These are phyloP conservation scores for Platalea minor DNA, from an alignment of 2,797 vertebrate species.

Conservation along the genomic window DNA sequence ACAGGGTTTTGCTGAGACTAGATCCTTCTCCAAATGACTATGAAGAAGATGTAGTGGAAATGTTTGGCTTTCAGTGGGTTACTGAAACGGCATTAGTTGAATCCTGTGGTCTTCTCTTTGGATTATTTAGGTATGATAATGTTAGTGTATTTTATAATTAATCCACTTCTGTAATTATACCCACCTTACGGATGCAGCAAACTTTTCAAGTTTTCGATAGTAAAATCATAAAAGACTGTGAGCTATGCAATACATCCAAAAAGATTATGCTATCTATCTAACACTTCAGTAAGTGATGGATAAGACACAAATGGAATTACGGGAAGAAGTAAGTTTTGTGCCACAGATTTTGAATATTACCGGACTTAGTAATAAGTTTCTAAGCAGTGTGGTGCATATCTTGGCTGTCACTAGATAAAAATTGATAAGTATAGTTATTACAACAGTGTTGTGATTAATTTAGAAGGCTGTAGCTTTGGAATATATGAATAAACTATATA, in stretches of 20 bases:
- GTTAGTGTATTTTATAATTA: not conserved
- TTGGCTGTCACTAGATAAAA: not conserved
- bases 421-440: not conserved
- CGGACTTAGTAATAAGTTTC: not conserved
- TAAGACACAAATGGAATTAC: not conserved
- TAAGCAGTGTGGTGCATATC: not conserved
- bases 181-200: not conserved
- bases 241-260: not conserved
- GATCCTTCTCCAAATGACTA: slow-evolving; percentile 91
- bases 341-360: not conserved
- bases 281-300: not conserved
- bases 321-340: not conserved
- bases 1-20: slow-evolving; percentile 84
- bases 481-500: not conserved
- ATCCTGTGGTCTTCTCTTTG: slow-evolving; percentile 88
- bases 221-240: not conserved
- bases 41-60: slow-evolving; percentile 85
- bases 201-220: not conserved
- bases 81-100: slow-evolving; percentile 91
- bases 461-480: not conserved
- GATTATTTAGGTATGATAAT: slow-evolving; percentile 86
- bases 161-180: not conserved
- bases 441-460: not conserved
- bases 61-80: slow-evolving; percentile 94
- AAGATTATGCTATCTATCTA: not conserved